phyloP scores from a whole-genome alignment of 2,113 vertebrate species.

The Poecile atricapillus region DNA sequence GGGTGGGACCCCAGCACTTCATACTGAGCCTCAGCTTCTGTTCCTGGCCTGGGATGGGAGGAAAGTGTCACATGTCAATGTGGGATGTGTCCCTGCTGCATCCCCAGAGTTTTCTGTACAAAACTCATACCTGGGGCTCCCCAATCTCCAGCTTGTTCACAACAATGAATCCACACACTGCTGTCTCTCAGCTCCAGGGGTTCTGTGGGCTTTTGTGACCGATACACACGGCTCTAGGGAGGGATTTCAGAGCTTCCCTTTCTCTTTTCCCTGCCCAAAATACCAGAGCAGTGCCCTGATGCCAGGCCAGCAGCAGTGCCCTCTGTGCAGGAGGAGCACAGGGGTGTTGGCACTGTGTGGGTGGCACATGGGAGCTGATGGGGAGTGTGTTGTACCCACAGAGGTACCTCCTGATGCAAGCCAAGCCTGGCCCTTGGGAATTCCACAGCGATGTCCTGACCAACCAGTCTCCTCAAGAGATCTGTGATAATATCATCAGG shows the following conservation, averaged over 20 bases:
- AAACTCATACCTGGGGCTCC: neutral
- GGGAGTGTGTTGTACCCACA: conserved; percentile 22
- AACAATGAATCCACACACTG: accelerated
- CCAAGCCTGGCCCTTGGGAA: conserved; percentile 86
- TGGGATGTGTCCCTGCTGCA: accelerated
- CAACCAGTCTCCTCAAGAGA: conserved; percentile 84
- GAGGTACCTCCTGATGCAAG: conserved; percentile 83
- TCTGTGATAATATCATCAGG: conserved; percentile 85
- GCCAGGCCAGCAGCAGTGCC: neutral
- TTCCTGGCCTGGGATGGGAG: neutral
- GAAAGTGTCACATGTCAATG: accelerated
- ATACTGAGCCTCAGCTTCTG: neutral
- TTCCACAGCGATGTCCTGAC: conserved; percentile 92
- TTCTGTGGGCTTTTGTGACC: neutral
- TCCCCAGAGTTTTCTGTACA: neutral
- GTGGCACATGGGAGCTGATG: neutral
- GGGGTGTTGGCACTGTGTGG: neutral
- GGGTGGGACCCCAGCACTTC: neutral
- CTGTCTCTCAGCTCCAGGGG: neutral
- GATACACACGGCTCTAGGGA: accelerated
- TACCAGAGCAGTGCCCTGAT: neutral
- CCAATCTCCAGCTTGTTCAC: neutral
- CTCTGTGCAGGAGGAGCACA: neutral
- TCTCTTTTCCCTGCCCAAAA: neutral
- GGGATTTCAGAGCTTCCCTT: neutral